Evolutionary conservation across 1,140 invertebrate genomes (phyloP).

Genomic region (Papilio machaon): DNA sequence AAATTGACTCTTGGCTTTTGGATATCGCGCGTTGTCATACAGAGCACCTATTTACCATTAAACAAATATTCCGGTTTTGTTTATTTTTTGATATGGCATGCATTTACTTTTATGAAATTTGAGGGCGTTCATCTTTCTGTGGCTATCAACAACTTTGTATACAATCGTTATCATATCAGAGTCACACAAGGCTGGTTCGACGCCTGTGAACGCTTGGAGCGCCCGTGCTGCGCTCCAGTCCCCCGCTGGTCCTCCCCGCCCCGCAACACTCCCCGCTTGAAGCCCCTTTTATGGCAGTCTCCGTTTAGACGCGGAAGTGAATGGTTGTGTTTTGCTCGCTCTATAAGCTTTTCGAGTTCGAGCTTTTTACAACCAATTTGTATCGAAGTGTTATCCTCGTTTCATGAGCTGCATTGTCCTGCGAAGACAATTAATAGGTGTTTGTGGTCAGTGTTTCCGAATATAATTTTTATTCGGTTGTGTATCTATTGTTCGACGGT

Average conservation of each 20-base stretch:
- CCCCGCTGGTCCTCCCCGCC: conserved; percentile 48
- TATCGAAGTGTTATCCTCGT: conserved; percentile 65
- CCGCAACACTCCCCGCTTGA: conserved; percentile 42
- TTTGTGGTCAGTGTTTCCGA: conserved; percentile 53
- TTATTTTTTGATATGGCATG: conserved; percentile 29
- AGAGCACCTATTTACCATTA: not conserved
- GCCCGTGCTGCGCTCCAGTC: conserved; percentile 66
- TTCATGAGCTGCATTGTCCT: conserved; percentile 43
- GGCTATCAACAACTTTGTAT: conserved; percentile 65
- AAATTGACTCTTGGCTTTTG: no score
- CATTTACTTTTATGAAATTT: conserved; percentile 24
- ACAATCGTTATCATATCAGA: conserved; percentile 78
- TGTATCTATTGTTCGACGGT: conserved; percentile 49
- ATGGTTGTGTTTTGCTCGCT: conserved; percentile 49
- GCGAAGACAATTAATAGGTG: conserved; percentile 47
- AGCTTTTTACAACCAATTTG: conserved; percentile 68
- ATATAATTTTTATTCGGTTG: conserved; percentile 19
- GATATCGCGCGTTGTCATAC: not conserved
- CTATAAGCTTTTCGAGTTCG: conserved; percentile 68
- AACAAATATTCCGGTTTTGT: conserved; percentile 23
- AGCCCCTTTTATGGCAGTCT: conserved; percentile 72
- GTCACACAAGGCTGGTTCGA: conserved; percentile 73
- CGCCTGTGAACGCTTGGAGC: conserved; percentile 66
- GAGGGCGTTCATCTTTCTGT: conserved; percentile 37
- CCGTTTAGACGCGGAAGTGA: conserved; percentile 47